These are phyloP conservation scores for Psammodynastes pulverulentus DNA, from an alignment of 2,113 vertebrate species.

Conservation along the genomic window DNA sequence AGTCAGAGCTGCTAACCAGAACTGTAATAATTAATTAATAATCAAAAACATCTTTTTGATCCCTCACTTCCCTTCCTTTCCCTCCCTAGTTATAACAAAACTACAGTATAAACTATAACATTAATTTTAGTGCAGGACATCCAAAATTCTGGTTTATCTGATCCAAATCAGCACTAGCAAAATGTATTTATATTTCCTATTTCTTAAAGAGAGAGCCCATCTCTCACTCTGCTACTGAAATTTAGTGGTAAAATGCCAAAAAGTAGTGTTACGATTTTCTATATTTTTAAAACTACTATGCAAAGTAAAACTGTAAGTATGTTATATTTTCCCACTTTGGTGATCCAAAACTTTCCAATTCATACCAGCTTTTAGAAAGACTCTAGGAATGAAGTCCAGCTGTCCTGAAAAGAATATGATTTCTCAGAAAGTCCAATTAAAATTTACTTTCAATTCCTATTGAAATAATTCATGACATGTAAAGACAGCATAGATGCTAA, in stretches of 20 bases:
- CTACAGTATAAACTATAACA: not conserved
- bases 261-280: not conserved
- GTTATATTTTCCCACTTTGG: not conserved
- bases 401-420: not conserved
- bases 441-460: not conserved
- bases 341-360: not conserved
- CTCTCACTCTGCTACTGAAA: not conserved
- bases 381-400: not conserved
- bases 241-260: not conserved
- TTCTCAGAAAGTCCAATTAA: not conserved
- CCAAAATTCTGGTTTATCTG: not conserved
- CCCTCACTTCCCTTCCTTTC: not conserved
- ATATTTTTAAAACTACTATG: not conserved
- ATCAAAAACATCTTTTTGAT: not conserved
- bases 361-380: not conserved
- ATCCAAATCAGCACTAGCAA: not conserved
- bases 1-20: conserved; percentile 16
- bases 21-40: conserved; percentile 33
- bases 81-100: not conserved
- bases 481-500: not conserved
- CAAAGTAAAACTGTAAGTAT: not conserved
- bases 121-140: not conserved
- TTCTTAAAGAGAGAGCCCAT: not conserved
- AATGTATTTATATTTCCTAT: not conserved
- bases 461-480: conserved; percentile 9